A percentile compares a stretch with the other conserved stretches of the same genome.
phyloP scores from a whole-genome alignment of 2,113 vertebrate species.

The Anoplopoma fimbria region DNA sequence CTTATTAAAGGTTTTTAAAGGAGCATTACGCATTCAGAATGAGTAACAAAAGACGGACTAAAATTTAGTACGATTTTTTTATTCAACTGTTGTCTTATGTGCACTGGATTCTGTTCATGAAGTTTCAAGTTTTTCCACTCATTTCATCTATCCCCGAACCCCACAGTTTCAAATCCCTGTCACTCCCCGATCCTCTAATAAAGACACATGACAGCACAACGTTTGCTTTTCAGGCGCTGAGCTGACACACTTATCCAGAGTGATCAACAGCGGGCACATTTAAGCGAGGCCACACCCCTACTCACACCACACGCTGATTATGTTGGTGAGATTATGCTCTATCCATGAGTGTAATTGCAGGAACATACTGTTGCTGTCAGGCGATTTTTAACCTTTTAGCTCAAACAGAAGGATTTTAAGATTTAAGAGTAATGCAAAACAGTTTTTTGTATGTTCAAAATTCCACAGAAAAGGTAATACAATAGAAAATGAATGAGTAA shows the following conservation, averaged over 20 bases:
- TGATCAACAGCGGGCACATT: conserved; percentile 11
- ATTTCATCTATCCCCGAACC: not conserved
- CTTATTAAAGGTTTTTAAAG: not conserved
- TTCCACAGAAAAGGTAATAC: not conserved
- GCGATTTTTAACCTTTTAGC: not conserved
- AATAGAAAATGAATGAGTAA: too few species aligned
- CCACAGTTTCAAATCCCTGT: not conserved
- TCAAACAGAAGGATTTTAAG: not conserved
- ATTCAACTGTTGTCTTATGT: not conserved
- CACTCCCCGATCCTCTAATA: not conserved
- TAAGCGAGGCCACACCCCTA: not conserved
- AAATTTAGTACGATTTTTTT: not conserved
- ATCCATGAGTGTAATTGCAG: not conserved
- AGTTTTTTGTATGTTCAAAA: not conserved
- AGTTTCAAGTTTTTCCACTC: not conserved
- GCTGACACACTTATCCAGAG: conserved; percentile 17
- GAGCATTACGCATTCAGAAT: not conserved
- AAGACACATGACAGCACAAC: conserved; percentile 4
- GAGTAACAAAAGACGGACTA: not conserved
- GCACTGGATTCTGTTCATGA: not conserved
- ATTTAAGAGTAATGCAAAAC: not conserved
- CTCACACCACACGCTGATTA: conserved; percentile 5
- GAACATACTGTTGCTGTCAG: not conserved
- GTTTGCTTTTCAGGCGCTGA: conserved; percentile 4
- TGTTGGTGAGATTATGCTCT: conserved; percentile 17